Base-by-base conservation (phyloP, 2,888 invertebrate genomes). In the Spodoptera picta region DNA sequence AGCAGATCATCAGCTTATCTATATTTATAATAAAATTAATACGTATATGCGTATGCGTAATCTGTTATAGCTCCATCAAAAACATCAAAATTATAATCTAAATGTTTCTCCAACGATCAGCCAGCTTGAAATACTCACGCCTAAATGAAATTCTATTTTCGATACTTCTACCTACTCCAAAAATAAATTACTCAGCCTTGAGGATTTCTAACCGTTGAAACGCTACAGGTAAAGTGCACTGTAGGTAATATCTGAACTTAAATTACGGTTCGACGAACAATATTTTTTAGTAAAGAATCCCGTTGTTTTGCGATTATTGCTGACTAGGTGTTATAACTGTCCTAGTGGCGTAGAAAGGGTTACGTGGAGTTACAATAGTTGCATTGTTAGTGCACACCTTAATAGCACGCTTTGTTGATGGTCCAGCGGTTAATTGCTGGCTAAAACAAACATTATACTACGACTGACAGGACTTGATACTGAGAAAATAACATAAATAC, bases 391-490 rank as follows among this genome's bases (percentile, higher is more conserved):
- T 75, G 77, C 75, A 49, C 58, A 42, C 56, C 79, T 78, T 65
- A 73, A 79, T 69, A 74, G 73, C 75, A 63, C 62, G 72, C 76
- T 83, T 84, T 88, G 85, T 88, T 86, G 83, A 81, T 77, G 77
- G 78, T 75, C 76, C 77, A 81, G 85, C 77, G 87, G 87, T 88
- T 89, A 87, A 88, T 90, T 89, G 85, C 81, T 77, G 77, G 83
- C 74, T 86, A 87, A 89, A 90, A 90, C 86, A 91, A 83, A 85
- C 70, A 75, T 9, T 69, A 27, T 50, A 79, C 52, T 0, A 24
- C 27, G 66, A 54, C 24, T 24, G 3, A 53, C 14, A 0, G 11
- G 1, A 7, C 31, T 79, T 69, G 71, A 65, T 65, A 68, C 61
- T 72, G 1, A 36, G n/a, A 4, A 14, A 2, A 11, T 14, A 27